A percentile compares a stretch with the other conserved stretches of the same genome.
Conservation (phyloP, 2,888 invertebrate species). For the Drosophila cognata region DNA sequence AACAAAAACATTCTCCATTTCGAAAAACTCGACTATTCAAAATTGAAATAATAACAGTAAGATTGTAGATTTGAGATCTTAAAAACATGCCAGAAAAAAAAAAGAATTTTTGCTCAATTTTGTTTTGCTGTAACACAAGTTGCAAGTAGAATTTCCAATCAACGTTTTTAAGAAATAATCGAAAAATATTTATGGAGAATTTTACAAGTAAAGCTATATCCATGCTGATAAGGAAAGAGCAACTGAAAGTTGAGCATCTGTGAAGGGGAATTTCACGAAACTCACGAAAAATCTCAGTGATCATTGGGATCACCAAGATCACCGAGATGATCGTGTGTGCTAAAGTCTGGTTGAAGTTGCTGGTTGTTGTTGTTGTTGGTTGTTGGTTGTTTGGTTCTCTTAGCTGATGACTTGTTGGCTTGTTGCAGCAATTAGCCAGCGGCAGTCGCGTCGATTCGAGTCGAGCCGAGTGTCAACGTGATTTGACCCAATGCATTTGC, state of each 20-base stretch:
- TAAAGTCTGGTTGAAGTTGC: background rate
- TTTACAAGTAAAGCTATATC: background rate
- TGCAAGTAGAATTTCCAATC: too few relatives aligned
- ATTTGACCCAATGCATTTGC: constrained; percentile 66
- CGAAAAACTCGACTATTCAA: background rate
- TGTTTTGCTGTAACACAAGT: too few relatives aligned
- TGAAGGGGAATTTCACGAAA: background rate
- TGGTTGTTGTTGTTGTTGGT: constrained; percentile 1
- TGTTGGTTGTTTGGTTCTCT: background rate
- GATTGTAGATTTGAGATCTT: background rate
- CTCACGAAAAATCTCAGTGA: background rate
- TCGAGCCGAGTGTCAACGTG: constrained; percentile 61
- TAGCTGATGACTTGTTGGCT: constrained; percentile 26
- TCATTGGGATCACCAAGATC: constrained; percentile 23
- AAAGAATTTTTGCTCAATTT: background rate
- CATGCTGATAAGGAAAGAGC: background rate
- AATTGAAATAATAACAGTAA: background rate
- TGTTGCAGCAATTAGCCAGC: constrained; percentile 71
- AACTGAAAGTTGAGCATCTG: constrained; percentile 4
- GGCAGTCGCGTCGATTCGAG: constrained; percentile 37
- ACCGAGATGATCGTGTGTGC: constrained; percentile 25
- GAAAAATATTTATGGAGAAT: background rate
- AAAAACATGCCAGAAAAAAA: background rate
- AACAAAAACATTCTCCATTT: constrained; percentile 44
- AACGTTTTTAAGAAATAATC: too few relatives aligned